Percentiles rank a stretch among this genome's conserved stretches.
Conservation (phyloP, 2,797 vertebrate genomes). For the Sphaeramia orbicularis region DNA sequence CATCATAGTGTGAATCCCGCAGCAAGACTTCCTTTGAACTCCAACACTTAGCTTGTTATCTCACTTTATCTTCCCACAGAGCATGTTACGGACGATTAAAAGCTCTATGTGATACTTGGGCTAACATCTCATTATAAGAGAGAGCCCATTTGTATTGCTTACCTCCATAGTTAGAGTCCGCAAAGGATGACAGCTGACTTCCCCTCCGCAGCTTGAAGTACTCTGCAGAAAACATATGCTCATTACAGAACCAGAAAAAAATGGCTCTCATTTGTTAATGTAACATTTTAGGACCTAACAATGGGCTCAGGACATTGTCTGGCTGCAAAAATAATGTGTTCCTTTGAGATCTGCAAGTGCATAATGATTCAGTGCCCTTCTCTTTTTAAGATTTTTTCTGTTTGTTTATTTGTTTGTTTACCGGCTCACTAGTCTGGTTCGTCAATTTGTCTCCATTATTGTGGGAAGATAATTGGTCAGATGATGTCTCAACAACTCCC, state of each 20-base stretch:
- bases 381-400: not conserved
- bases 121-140: slow-evolving; percentile 82
- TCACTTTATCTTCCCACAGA: slow-evolving; percentile 82
- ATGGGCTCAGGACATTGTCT: slow-evolving; percentile 61
- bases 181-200: slow-evolving; percentile 81
- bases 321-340: slow-evolving; percentile 55
- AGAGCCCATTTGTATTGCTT: slow-evolving; percentile 82
- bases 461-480: slow-evolving; percentile 57
- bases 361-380: slow-evolving; percentile 42
- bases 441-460: slow-evolving; percentile 54
- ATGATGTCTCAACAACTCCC: slow-evolving; percentile 40
- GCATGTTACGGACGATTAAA: slow-evolving; percentile 83
- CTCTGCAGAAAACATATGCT: slow-evolving; percentile 75
- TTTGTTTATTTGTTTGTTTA: slow-evolving; percentile 37
- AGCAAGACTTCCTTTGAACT: slow-evolving; percentile 76
- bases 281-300: slow-evolving; percentile 64
- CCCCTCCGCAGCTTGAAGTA: slow-evolving; percentile 75
- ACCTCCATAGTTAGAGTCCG: slow-evolving; percentile 81
- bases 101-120: slow-evolving; percentile 81
- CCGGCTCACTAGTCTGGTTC: slow-evolving; percentile 27
- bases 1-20: slow-evolving; percentile 60
- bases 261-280: slow-evolving; percentile 76
- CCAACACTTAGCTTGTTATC: slow-evolving; percentile 82
- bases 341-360: slow-evolving; percentile 49
- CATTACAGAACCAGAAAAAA: slow-evolving; percentile 77